A percentile compares a stretch with the other conserved stretches of the same genome.
phyloP scores from a whole-genome alignment of 2,113 vertebrate species.

The Tragelaphus buxtoni region DNA sequence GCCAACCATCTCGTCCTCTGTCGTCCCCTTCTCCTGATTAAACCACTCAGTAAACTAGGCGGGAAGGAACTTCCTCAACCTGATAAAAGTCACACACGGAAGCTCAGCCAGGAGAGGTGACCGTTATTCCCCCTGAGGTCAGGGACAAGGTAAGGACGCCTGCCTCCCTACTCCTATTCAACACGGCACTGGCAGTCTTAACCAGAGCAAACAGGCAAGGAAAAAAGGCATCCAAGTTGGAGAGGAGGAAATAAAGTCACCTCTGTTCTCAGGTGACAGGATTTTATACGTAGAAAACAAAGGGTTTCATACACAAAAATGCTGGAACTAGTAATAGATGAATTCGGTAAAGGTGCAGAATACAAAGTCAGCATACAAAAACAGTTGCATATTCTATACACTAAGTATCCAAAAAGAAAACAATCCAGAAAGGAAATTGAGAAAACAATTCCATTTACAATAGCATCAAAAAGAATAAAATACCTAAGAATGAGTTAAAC shows the following conservation, averaged over 20 bases:
- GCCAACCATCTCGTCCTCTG: background rate
- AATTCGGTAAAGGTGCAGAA: no score
- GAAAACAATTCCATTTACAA: rapidly evolving
- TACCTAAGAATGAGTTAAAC: no score
- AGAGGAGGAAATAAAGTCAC: background rate
- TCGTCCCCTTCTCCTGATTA: background rate
- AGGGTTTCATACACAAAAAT: background rate
- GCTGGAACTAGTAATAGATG: background rate
- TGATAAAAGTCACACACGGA: background rate
- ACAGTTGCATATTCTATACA: background rate
- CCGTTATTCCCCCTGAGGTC: rapidly evolving
- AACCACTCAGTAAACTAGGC: background rate
- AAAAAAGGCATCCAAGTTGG: background rate
- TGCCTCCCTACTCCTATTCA: rapidly evolving
- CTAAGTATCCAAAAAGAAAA: background rate
- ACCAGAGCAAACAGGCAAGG: background rate
- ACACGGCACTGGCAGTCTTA: rapidly evolving
- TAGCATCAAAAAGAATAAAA: background rate
- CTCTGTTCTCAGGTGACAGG: background rate
- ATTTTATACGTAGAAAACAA: background rate
- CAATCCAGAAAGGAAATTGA: background rate
- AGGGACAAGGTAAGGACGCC: background rate
- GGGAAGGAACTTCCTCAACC: background rate
- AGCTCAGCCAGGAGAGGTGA: background rate
- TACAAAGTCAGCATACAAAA: background rate